Evolutionary conservation across 2,113 vertebrate genomes (phyloP).

Genomic region (Zosterops japonicus): DNA sequence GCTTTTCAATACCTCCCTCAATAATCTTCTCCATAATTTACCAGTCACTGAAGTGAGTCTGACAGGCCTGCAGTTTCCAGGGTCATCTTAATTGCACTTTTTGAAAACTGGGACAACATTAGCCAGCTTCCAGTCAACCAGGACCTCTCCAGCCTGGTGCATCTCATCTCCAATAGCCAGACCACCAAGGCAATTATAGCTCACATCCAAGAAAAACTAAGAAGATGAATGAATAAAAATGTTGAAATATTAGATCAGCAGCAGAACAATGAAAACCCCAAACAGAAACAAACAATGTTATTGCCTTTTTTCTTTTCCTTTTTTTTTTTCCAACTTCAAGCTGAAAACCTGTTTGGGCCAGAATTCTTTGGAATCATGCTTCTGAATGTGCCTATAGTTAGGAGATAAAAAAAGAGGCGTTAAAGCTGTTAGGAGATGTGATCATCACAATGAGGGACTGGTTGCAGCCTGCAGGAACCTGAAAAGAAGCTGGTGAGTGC

Average conservation of each 20-base stretch:
- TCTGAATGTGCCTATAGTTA: conserved; percentile 35
- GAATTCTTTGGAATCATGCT: conserved; percentile 42
- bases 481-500: conserved; percentile 38
- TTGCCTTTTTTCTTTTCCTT: not conserved
- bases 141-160: not conserved
- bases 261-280: not conserved
- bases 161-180: not conserved
- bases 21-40: not conserved
- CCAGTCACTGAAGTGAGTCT: not conserved
- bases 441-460: conserved; percentile 57
- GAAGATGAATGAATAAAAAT: conserved; percentile 26
- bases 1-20: not conserved
- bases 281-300: conserved; percentile 1
- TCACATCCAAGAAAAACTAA: not conserved
- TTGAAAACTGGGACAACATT: not conserved
- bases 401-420: not conserved
- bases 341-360: conserved; percentile 25
- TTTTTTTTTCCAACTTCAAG: not conserved
- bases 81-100: not conserved
- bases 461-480: conserved; percentile 61
- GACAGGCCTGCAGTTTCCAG: not conserved
- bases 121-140: not conserved
- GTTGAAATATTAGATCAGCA: conserved; percentile 31
- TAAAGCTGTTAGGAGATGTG: conserved; percentile 32
- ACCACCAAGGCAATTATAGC: not conserved